These are phyloP conservation scores for Eupelmus urozonus DNA, from an alignment of 2,888 invertebrate species.

Conservation along the genomic window DNA sequence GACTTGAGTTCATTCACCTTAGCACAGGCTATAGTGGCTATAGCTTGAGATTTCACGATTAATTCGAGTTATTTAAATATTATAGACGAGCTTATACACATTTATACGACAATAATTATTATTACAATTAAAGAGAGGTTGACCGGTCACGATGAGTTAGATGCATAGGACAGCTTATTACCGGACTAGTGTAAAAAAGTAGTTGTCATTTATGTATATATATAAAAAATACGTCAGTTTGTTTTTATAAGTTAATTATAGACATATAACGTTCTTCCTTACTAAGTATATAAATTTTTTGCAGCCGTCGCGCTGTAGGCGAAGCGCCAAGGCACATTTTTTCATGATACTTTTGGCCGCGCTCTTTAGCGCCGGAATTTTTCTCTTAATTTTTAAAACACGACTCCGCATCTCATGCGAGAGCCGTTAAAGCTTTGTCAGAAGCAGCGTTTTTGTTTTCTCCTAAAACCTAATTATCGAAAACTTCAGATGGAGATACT, in stretches of 20 bases:
- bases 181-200: slow-evolving; percentile 73
- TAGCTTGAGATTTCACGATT: slow-evolving; percentile 18
- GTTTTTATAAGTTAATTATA: not conserved
- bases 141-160: slow-evolving; percentile 45
- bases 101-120: slow-evolving; percentile 23
- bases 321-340: slow-evolving; percentile 62
- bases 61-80: slow-evolving; percentile 48
- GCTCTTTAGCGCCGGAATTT: not conserved
- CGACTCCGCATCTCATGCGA: not conserved
- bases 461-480: not conserved
- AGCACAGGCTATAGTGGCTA: slow-evolving; percentile 15
- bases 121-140: slow-evolving; percentile 22
- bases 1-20: slow-evolving; percentile 64
- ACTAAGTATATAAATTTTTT: too few relatives aligned
- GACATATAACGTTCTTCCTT: too few relatives aligned
- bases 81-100: slow-evolving; percentile 23
- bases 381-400: slow-evolving; percentile 4
- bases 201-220: not conserved
- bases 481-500: not conserved
- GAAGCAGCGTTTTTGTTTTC: slow-evolving; percentile 9
- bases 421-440: slow-evolving; percentile 22
- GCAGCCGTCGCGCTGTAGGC: slow-evolving; percentile 64
- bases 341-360: not conserved
- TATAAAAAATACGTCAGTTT: not conserved
- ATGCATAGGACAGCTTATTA: slow-evolving; percentile 71